Evolutionary conservation across 2,797 vertebrate genomes (phyloP).

Genomic region (Acanthiza pusilla): DNA sequence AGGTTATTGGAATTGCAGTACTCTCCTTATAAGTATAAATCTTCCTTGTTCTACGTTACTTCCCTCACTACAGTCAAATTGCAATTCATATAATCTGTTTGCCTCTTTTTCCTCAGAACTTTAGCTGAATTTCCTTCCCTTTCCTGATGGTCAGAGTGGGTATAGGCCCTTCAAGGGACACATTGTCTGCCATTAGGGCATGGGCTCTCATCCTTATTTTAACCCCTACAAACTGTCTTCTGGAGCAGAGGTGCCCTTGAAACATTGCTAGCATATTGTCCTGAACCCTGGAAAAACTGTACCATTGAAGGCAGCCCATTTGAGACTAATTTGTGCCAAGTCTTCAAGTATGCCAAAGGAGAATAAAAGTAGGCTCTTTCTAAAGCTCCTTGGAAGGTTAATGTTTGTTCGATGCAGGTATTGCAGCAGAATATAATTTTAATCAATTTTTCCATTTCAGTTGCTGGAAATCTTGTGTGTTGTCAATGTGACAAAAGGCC

Average conservation of each 20-base stretch:
- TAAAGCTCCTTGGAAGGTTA: background rate
- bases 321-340: background rate
- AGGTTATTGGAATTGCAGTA: slow-evolving; percentile 35
- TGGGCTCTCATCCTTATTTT: background rate
- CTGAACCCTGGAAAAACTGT: background rate
- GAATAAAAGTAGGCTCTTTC: background rate
- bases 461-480: background rate
- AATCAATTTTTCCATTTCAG: background rate
- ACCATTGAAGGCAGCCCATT: background rate
- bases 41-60: background rate
- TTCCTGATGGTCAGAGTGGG: background rate
- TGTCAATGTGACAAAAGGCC: background rate
- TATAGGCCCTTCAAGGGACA: background rate
- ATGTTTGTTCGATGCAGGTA: background rate
- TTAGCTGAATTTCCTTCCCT: background rate
- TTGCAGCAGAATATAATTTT: background rate
- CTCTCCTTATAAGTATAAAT: background rate
- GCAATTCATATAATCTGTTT: background rate
- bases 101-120: background rate
- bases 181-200: background rate
- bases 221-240: background rate
- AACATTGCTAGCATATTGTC: background rate
- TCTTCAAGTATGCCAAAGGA: background rate
- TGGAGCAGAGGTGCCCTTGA: background rate
- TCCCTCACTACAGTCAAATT: background rate